These are phyloP conservation scores for Mylabris phalerata DNA, from an alignment of 1,140 invertebrate genomes.

Conservation along the genomic window DNA sequence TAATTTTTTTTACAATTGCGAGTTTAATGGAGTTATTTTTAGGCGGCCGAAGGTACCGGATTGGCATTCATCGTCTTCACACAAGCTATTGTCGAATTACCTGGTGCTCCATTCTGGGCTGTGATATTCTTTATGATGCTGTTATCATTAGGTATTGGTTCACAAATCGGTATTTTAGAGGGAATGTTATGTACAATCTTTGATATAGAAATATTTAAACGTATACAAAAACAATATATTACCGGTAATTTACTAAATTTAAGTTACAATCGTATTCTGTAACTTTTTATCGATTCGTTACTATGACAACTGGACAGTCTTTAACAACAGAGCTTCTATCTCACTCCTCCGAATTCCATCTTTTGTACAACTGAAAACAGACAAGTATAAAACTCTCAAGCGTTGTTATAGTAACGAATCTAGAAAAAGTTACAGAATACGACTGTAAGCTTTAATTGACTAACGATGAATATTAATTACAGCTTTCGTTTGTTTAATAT, in stretches of 20 bases:
- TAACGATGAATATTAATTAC: slow-evolving; percentile 23
- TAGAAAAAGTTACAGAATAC: too few relatives aligned
- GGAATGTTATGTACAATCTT: slow-evolving; percentile 91
- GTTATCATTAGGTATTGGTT: slow-evolving; percentile 79
- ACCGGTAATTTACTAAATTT: slow-evolving; percentile 54
- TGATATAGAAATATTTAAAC: slow-evolving; percentile 83
- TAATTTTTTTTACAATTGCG: too few relatives aligned
- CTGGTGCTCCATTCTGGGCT: slow-evolving; percentile 86
- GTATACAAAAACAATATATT: slow-evolving; percentile 79
- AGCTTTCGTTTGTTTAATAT: slow-evolving; percentile 75
- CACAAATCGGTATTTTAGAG: slow-evolving; percentile 87
- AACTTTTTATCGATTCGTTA: background rate
- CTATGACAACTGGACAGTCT: too few relatives aligned
- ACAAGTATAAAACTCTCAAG: too few relatives aligned
- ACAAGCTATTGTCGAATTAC: slow-evolving; percentile 84
- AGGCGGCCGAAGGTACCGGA: slow-evolving; percentile 90
- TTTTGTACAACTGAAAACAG: too few relatives aligned
- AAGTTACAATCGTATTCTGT: background rate
- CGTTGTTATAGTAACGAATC: too few relatives aligned
- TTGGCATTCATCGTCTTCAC: slow-evolving; percentile 89
- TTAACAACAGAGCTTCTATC: too few relatives aligned
- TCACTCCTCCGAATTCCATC: too few relatives aligned
- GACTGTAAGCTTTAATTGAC: too few relatives aligned
- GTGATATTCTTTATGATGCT: slow-evolving; percentile 92
- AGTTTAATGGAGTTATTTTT: background rate